Evolutionary conservation across 1,140 invertebrate genomes (phyloP).

Genomic region (Bombus haemorrhoidalis): DNA sequence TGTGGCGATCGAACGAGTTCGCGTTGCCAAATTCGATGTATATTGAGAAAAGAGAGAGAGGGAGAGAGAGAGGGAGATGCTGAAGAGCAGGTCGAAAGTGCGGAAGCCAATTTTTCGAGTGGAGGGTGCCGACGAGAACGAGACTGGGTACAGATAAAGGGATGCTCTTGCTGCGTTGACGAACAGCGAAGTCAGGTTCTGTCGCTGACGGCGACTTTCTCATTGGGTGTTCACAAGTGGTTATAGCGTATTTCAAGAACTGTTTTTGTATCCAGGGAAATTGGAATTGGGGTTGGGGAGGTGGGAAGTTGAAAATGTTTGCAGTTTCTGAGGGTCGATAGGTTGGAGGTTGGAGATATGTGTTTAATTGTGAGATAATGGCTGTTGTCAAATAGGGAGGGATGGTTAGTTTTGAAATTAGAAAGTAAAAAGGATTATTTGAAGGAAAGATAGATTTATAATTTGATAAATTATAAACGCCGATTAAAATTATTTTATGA

Average conservation of each 20-base stretch:
- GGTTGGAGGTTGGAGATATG: background rate
- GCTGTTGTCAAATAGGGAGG: no score
- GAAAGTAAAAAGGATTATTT: no score
- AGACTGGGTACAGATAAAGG: conserved; percentile 32
- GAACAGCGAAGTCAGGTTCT: conserved; percentile 47
- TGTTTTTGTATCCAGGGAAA: conserved; percentile 16
- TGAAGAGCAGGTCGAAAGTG: conserved; percentile 47
- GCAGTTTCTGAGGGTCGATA: background rate
- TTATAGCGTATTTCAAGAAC: background rate
- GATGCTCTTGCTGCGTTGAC: conserved; percentile 22
- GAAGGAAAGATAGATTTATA: no score
- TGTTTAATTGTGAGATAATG: background rate
- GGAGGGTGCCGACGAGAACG: conserved; percentile 42
- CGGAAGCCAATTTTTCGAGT: conserved; percentile 66
- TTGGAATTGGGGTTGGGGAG: background rate
- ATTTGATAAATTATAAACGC: no score
- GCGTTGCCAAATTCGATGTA: conserved; percentile 45
- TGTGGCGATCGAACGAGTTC: background rate
- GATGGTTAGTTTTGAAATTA: no score
- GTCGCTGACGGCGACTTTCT: conserved; percentile 23
- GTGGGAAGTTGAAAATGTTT: background rate
- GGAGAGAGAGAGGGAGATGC: background rate
- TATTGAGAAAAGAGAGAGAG: background rate
- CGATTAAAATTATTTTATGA: no score
- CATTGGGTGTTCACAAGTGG: background rate